phyloP scores from a whole-genome alignment of 2,888 invertebrate species.

The Drosophila fulvimacula region DNA sequence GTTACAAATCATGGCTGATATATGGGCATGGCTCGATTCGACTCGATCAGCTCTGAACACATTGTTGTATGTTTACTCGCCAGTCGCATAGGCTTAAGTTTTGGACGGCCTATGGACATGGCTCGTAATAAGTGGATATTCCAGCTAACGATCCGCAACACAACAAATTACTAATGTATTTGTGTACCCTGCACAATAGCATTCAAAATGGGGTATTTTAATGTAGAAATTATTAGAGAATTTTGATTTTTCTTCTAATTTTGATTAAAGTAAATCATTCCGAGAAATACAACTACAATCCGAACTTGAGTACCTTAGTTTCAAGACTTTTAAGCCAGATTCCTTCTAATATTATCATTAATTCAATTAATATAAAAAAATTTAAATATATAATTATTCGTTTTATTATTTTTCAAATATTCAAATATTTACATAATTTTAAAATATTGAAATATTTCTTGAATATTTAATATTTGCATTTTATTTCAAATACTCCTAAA shows the following conservation, averaged over 20 bases:
- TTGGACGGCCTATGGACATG: constrained; percentile 1
- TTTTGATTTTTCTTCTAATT: background rate
- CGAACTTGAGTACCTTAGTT: no score
- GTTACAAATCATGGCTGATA: constrained; percentile 19
- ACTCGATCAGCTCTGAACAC: background rate
- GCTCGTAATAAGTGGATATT: constrained; percentile 2
- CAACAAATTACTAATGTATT: background rate
- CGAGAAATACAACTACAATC: no score
- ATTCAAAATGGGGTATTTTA: background rate
- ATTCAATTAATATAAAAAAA: no score
- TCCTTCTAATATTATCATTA: no score
- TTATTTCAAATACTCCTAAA: no score
- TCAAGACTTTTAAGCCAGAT: no score
- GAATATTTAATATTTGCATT: no score
- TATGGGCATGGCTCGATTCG: constrained; percentile 22
- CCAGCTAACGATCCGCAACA: background rate
- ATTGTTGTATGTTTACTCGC: background rate
- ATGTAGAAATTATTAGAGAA: background rate
- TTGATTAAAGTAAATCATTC: background rate
- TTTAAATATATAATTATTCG: no score
- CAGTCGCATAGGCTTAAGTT: constrained; percentile 1
- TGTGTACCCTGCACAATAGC: background rate
- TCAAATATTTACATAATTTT: no score
- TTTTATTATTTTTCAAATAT: no score
- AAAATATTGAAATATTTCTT: no score